phyloP scores from a whole-genome alignment of 2,888 invertebrate species.

The Thysanoteuthis rhombus region DNA sequence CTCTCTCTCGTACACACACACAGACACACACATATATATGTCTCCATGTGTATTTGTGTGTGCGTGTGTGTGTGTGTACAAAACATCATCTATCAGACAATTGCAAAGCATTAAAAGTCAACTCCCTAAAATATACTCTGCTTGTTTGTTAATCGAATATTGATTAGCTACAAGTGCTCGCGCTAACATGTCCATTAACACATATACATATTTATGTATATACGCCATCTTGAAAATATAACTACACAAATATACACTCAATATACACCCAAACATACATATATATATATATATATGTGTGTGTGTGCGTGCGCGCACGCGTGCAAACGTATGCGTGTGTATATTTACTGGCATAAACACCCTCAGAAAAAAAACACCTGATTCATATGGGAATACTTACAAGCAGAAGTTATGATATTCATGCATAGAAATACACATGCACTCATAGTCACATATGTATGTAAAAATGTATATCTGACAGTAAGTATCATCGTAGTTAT shows the following conservation, averaged over 20 bases:
- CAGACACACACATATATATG: too few relatives aligned
- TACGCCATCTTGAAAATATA: not conserved
- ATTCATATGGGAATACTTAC: not conserved
- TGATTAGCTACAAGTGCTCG: too few relatives aligned
- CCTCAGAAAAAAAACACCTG: not conserved
- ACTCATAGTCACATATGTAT: not conserved
- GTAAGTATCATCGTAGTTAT: not conserved
- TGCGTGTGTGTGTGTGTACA: too few relatives aligned
- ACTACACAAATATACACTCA: not conserved
- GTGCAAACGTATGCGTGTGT: not conserved
- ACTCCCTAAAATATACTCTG: too few relatives aligned
- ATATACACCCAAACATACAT: not conserved
- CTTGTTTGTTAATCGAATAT: too few relatives aligned
- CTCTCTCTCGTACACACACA: too few relatives aligned
- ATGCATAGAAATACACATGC: not conserved
- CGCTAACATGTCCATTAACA: too few relatives aligned
- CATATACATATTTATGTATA: conserved; percentile 22
- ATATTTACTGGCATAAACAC: not conserved
- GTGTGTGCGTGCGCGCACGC: not conserved
- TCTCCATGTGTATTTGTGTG: too few relatives aligned
- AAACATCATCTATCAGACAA: too few relatives aligned
- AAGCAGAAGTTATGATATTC: not conserved
- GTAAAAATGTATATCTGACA: not conserved
- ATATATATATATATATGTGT: not conserved
- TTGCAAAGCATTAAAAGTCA: too few relatives aligned